Evolutionary conservation across 2,888 invertebrate genomes (phyloP).

Genomic region (Volucella inflata): DNA sequence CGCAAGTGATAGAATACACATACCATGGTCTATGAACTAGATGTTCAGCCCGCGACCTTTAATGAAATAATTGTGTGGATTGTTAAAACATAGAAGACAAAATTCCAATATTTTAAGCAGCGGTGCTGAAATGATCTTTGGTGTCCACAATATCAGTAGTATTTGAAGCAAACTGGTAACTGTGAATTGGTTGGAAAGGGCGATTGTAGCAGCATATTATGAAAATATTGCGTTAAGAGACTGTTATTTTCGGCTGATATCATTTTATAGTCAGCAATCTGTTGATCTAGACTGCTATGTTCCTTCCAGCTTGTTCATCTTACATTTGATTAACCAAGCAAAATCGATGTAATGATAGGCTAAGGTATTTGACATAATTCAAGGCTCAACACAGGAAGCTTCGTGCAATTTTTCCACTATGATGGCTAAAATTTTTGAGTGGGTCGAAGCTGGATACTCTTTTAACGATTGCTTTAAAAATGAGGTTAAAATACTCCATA

Average conservation of each 20-base stretch:
- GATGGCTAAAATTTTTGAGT: conserved; percentile 45
- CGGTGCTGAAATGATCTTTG: too few species aligned
- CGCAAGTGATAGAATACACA: too few species aligned
- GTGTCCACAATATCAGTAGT: too few species aligned
- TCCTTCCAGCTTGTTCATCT: conserved; percentile 8
- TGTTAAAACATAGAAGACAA: too few species aligned
- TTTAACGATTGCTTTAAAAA: conserved; percentile 7
- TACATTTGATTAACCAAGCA: conserved; percentile 41
- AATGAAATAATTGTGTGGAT: too few species aligned
- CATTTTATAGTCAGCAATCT: neutral
- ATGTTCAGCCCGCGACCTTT: too few species aligned
- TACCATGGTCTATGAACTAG: too few species aligned
- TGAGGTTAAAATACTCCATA: neutral
- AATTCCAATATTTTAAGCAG: too few species aligned
- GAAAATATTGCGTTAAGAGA: too few species aligned
- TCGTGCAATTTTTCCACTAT: neutral
- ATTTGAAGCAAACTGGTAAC: too few species aligned
- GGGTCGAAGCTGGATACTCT: conserved; percentile 48
- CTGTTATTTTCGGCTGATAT: neutral
- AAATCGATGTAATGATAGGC: conserved; percentile 59
- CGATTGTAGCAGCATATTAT: too few species aligned
- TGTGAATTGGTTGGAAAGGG: too few species aligned
- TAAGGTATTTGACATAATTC: conserved; percentile 47
- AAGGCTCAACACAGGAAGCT: neutral
- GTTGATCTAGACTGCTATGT: conserved; percentile 29